Conservation (phyloP, 2,113 vertebrate species). For the Nicator chloris region DNA sequence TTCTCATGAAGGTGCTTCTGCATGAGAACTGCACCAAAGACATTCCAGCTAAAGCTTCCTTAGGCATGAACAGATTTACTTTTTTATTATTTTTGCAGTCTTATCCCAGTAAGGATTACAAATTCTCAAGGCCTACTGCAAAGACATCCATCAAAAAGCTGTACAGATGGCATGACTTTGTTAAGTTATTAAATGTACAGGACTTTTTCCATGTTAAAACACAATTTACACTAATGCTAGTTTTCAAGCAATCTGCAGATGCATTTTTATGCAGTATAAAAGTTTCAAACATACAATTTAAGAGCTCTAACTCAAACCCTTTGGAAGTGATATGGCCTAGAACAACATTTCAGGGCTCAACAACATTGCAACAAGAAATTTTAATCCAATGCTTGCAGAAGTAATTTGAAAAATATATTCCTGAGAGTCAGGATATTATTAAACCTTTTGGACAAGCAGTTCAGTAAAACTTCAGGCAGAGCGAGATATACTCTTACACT, state of each 20-base stretch:
- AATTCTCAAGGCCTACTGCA: not conserved
- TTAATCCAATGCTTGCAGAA: not conserved
- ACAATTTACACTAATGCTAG: not conserved
- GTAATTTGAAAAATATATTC: not conserved
- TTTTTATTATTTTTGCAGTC: not conserved
- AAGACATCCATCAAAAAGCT: not conserved
- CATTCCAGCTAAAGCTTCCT: not conserved
- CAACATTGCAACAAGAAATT: not conserved
- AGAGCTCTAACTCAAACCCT: not conserved
- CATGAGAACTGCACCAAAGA: not conserved
- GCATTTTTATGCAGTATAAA: not conserved
- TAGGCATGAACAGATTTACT: not conserved
- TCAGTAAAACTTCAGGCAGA: not conserved
- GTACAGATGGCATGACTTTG: not conserved
- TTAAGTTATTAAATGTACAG: not conserved
- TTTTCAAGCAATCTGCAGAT: not conserved
- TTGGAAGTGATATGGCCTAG: not conserved
- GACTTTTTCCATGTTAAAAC: not conserved
- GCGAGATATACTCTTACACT: not conserved
- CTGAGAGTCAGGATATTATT: not conserved
- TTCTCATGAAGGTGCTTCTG: not conserved
- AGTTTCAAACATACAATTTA: not conserved
- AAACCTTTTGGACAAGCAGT: not conserved
- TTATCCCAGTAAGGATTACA: not conserved
- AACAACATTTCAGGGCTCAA: not conserved